Evolutionary conservation across 2,113 vertebrate species (phyloP).

Genomic region (Chascanopsetta lugubris): DNA sequence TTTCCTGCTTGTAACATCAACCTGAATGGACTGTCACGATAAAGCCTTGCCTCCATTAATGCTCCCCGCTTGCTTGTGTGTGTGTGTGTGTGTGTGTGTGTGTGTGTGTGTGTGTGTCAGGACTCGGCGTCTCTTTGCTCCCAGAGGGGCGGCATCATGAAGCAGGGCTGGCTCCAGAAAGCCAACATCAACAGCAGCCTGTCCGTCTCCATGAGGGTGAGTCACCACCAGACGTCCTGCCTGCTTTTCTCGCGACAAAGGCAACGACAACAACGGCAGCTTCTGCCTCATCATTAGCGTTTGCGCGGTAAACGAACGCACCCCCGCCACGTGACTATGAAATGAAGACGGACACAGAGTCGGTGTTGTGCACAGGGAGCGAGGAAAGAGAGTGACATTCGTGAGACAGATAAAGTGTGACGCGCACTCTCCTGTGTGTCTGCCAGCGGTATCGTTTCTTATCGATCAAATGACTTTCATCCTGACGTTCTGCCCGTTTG

Average conservation of each 20-base stretch:
- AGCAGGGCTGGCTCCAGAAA: conserved; percentile 97
- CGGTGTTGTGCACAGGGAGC: too few species aligned
- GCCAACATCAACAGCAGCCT: conserved; percentile 97
- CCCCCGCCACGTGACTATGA: too few species aligned
- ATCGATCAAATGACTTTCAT: too few species aligned
- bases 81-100: conserved; percentile 42
- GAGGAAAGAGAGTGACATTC: too few species aligned
- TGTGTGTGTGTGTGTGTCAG: conserved; percentile 75
- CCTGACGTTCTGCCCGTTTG: too few species aligned
- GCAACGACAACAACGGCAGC: not conserved
- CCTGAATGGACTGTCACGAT: not conserved
- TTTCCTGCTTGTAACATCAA: not conserved
- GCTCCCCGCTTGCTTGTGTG: conserved; percentile 14
- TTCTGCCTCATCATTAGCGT: not conserved
- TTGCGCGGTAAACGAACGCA: not conserved
- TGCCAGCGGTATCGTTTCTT: too few species aligned
- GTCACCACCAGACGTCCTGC: conserved; percentile 49
- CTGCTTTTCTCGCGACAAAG: not conserved
- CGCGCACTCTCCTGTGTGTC: too few species aligned
- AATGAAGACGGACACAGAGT: too few species aligned
- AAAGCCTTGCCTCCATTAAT: conserved; percentile 1
- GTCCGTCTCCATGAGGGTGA: conserved; percentile 97
- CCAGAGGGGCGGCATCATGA: conserved; percentile 94
- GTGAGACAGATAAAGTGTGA: too few species aligned
- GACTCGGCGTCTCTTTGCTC: conserved; percentile 92